Evolutionary conservation across 1,140 invertebrate species (phyloP).

Genomic region (Antheraea mylitta): DNA sequence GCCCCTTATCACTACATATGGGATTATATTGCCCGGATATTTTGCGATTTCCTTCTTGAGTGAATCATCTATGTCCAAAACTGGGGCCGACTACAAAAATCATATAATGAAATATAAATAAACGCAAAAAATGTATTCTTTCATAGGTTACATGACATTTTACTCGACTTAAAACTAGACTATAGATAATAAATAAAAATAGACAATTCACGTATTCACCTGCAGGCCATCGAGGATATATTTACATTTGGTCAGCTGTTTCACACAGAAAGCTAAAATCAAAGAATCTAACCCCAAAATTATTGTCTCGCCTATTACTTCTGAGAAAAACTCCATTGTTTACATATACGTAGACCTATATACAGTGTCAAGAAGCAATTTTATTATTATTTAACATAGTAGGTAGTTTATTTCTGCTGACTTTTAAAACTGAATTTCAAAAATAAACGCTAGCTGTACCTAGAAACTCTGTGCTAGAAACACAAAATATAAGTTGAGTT

Average conservation of each 20-base stretch:
- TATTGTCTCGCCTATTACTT: slow-evolving; percentile 81
- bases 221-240: slow-evolving; percentile 83
- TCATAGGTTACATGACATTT: too few species aligned
- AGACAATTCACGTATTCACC: slow-evolving; percentile 61
- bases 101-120: slow-evolving; percentile 12
- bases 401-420: not conserved
- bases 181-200: not conserved
- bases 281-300: slow-evolving; percentile 85
- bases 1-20: slow-evolving; percentile 86
- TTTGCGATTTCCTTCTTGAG: slow-evolving; percentile 80
- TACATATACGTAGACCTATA: not conserved
- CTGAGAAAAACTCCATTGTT: slow-evolving; percentile 70
- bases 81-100: slow-evolving; percentile 81
- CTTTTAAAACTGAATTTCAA: not conserved
- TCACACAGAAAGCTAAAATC: slow-evolving; percentile 84
- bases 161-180: too few species aligned
- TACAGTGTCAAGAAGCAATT: not conserved
- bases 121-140: not conserved
- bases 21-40: slow-evolving; percentile 81
- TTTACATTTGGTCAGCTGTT: slow-evolving; percentile 85
- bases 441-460: not conserved
- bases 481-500: too few species aligned
- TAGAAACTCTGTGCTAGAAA: too few species aligned
- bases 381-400: not conserved
- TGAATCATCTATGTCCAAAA: slow-evolving; percentile 82